Percentiles rank a stretch among this genome's conserved stretches.
phyloP scores from a whole-genome alignment of 2,113 vertebrate genomes.

The Sus scrofa region T2T-Sscrofa CM000824.6:143291501-143292000 shows the following conservation, averaged over 20 bases:
- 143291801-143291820: slow-evolving; percentile 84
- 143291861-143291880: slow-evolving; percentile 87
- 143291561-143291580: slow-evolving; percentile 99
- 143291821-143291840: slow-evolving; percentile 66
- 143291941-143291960: slow-evolving; percentile 73
- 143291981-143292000: slow-evolving; percentile 56
- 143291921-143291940: slow-evolving; percentile 86
- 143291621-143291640: slow-evolving; percentile 99
- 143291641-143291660: slow-evolving; percentile 93
- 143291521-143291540: slow-evolving; percentile 99
- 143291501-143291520: slow-evolving; percentile 99
- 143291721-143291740: slow-evolving; percentile 97
- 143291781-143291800: slow-evolving; percentile 88
- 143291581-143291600: slow-evolving; percentile 95
- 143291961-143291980: slow-evolving; percentile 68
- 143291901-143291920: slow-evolving; percentile 86
- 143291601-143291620: slow-evolving; percentile 99
- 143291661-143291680: slow-evolving; percentile 99
- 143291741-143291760: slow-evolving; percentile 97
- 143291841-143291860: slow-evolving; percentile 79
- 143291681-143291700: slow-evolving; percentile 99
- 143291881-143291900: slow-evolving; percentile 85
- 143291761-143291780: slow-evolving; percentile 94
- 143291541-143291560: slow-evolving; percentile 99
- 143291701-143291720: slow-evolving; percentile 99